Evolutionary conservation across 2,888 invertebrate genomes (phyloP), one percentile per base, ranked within the genome.

Genomic region (Mesodorylaimus sp.): DNA sequence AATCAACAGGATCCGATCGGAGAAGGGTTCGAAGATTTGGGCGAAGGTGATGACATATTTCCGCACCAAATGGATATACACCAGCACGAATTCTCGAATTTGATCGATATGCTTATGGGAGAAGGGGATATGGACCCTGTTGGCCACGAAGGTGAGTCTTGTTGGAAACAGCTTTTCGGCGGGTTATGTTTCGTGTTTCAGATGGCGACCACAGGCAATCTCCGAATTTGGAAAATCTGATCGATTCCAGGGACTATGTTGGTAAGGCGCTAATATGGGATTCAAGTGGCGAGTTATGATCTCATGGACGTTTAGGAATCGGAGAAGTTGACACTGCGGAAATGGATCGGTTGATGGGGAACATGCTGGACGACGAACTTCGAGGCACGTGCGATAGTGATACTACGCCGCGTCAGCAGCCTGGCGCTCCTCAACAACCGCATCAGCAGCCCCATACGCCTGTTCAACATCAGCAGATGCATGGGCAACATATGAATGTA

Each of bases 81-180:
- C n/a, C n/a, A 39, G 41, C n/a, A 21, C 21, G 27, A 43, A 10
- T 43, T 43, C 27, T 43, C 44, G 13, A 43, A 43, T 21, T 26
- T 43, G 7, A 10, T 79, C 23, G 76, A 78, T 60, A 77, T 77
- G 26, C 75, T 79, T 51, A 78, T 79, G 75, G 77, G 76, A 60
- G 77, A 77, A 58, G 59, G 62, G 47, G 44, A 43, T 26, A 43
- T 43, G 26, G 44, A 43, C 32, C 32, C 10, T 32, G 16, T 10
- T 32, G 32, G 10, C 32, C 10, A 32, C 32, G 10, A 16, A 19
- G 10, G 32, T 32, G 16, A 32, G 10, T 32, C 7, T 32, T 10
- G 32, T 32, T 32, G 32, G 7, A 32, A 7, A 32, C 10, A 32
- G 32, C 7, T 16, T 32, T n/a, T n/a, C n/a, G n/a, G n/a, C n/a